phyloP scores from a whole-genome alignment of 2,888 invertebrate species.

The Drosophila borborema region DNA sequence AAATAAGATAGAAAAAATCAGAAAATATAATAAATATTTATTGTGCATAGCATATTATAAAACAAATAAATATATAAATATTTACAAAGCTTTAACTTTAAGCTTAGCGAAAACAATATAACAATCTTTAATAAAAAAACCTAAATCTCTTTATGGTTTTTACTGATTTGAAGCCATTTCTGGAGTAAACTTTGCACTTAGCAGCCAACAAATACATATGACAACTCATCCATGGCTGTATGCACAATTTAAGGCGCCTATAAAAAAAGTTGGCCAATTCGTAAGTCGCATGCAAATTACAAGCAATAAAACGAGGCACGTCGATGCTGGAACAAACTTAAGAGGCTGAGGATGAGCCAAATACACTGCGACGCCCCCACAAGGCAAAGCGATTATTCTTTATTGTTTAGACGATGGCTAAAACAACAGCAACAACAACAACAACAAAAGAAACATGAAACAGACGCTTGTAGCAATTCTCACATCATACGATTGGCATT shows the following conservation, averaged over 20 bases:
- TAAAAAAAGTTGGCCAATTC: conserved; percentile 65
- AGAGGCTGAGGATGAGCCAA: conserved; percentile 16
- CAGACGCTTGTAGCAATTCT: conserved; percentile 79
- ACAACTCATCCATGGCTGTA: conserved; percentile 51
- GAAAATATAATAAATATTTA: neutral
- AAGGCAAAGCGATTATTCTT: conserved; percentile 81
- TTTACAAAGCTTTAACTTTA: neutral
- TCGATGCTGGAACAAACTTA: conserved; percentile 69
- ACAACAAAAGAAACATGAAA: conserved; percentile 51
- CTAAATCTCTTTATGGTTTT: neutral
- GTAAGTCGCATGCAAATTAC: conserved; percentile 78
- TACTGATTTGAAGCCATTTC: neutral
- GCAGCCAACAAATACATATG: conserved; percentile 14
- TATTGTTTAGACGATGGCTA: conserved; percentile 74
- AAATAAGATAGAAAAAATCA: neutral
- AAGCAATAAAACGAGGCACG: conserved; percentile 76
- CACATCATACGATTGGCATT: conserved; percentile 84
- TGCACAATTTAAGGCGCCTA: conserved; percentile 69
- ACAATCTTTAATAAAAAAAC: too few relatives aligned
- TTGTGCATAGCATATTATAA: neutral
- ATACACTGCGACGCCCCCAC: conserved; percentile 37
- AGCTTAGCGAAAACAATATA: neutral
- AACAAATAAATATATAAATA: neutral
- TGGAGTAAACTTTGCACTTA: conserved; percentile 53
- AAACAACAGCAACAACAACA: conserved; percentile 29